Evolutionary conservation across 2,888 invertebrate genomes (phyloP), one percentile per base, ranked within the genome.

Genomic region (Opisthograptis luteolata): DNA sequence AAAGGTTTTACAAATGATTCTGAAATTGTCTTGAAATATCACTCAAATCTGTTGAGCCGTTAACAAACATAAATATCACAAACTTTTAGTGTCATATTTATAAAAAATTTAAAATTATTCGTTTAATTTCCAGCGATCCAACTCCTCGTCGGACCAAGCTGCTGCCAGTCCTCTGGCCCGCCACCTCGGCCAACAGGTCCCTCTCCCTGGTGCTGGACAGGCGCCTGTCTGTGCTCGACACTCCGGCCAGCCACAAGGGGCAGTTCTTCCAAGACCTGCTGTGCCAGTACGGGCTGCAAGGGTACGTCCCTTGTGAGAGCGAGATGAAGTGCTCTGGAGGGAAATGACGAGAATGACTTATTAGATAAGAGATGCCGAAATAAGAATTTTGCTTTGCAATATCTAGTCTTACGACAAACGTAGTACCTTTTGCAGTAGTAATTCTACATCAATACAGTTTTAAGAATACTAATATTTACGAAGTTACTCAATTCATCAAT

Each of bases 221-320:
- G 2, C 50, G 55, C 25, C 63, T 81, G 42, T 35, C 62, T 0
- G 63, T 83, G 7, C 46, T 62, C 19, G 60, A 64, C n/a, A 56
- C 68, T 0, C 72, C 78, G 0, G 49, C 49, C 0, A 50, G 51
- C 8, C 61, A 63, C 43, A 60, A 62, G 10, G 79, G 78, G 0
- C 55, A 59, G 25, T 77, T 81, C 64, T 79, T 81, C 58, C 55
- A 62, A 6, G 51, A 58, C 2, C 46, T 86, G 35, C 68, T 90
- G 25, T 89, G 89, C 52, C 62, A 69, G n/a, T 72, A 84, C 51
- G 89, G 89, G 0, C 71, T 61, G 14, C 49, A 50, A 0, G 89
- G 89, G 0, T 81, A 78, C 48, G 89, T 87, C 52, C 88, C 89
- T 0, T 90, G 89, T 45, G 72, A 81, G 0, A 79, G 79, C 40